phyloP scores from a whole-genome alignment of 1,140 invertebrate genomes.

The Aricia agestis region DNA sequence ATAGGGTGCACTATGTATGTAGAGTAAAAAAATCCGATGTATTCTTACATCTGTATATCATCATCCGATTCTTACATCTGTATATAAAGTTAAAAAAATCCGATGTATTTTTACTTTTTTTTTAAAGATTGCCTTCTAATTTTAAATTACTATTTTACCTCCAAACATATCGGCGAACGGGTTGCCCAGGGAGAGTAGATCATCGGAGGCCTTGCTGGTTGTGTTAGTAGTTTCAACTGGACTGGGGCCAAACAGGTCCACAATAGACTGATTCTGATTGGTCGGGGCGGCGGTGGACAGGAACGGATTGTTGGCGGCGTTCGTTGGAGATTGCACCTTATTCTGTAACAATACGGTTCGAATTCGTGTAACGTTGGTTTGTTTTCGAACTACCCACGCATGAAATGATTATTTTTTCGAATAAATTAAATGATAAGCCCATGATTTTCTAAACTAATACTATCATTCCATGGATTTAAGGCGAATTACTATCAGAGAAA shows the following conservation, averaged over 20 bases:
- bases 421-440: too few relatives aligned
- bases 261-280: conserved; percentile 80
- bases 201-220: conserved; percentile 87
- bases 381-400: background rate
- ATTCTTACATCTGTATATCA: too few relatives aligned
- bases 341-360: conserved; percentile 75
- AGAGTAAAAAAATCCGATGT: too few relatives aligned
- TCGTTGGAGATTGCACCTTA: conserved; percentile 86
- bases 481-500: too few relatives aligned
- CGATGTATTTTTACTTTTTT: too few relatives aligned
- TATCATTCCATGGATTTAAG: too few relatives aligned
- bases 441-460: too few relatives aligned
- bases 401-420: background rate
- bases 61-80: too few relatives aligned
- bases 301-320: conserved; percentile 90
- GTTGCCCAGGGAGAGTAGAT: conserved; percentile 92
- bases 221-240: conserved; percentile 52
- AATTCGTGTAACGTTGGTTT: background rate
- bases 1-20: too few relatives aligned
- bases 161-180: conserved; percentile 93
- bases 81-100: too few relatives aligned
- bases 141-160: conserved; percentile 41
- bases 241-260: conserved; percentile 86
- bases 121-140: too few relatives aligned
- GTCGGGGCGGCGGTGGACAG: conserved; percentile 77